A percentile compares a stretch with the other conserved stretches of the same genome.
Conservation (phyloP, 2,113 vertebrate genomes). For the Caranx ignobilis region DNA sequence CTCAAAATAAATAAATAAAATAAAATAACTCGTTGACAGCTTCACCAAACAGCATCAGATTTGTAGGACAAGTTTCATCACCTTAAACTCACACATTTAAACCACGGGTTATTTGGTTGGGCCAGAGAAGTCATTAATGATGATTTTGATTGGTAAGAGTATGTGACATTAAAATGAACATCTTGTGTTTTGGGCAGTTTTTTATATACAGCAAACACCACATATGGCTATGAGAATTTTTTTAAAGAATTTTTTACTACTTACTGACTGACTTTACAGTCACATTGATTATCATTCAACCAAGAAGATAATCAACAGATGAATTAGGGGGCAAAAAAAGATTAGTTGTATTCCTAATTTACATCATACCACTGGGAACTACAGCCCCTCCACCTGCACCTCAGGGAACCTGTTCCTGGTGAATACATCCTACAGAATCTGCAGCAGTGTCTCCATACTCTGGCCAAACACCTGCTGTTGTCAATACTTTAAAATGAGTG, state of each 20-base stretch:
- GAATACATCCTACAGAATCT: neutral
- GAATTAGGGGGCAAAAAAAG: neutral
- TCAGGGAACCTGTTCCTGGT: neutral
- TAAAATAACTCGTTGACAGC: neutral
- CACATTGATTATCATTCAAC: neutral
- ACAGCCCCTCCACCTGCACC: neutral
- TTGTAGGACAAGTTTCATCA: neutral
- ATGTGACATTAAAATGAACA: no score
- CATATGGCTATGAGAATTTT: no score
- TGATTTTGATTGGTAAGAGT: no score
- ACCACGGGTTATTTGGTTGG: no score
- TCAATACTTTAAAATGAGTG: constrained; percentile 8
- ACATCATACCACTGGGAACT: accelerated
- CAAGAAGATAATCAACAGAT: neutral
- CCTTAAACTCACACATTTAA: no score
- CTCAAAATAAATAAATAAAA: no score
- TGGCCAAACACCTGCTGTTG: constrained; percentile 6
- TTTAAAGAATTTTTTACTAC: neutral
- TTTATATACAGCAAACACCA: no score
- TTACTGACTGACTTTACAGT: neutral
- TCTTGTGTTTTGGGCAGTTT: no score
- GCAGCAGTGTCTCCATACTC: neutral
- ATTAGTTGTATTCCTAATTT: neutral
- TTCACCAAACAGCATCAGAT: neutral
- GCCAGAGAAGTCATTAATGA: no score